Evolutionary conservation across 1,140 invertebrate genomes (phyloP), one percentile per base, ranked within the genome.

Genomic region (Drosophila arizonae): DNA sequence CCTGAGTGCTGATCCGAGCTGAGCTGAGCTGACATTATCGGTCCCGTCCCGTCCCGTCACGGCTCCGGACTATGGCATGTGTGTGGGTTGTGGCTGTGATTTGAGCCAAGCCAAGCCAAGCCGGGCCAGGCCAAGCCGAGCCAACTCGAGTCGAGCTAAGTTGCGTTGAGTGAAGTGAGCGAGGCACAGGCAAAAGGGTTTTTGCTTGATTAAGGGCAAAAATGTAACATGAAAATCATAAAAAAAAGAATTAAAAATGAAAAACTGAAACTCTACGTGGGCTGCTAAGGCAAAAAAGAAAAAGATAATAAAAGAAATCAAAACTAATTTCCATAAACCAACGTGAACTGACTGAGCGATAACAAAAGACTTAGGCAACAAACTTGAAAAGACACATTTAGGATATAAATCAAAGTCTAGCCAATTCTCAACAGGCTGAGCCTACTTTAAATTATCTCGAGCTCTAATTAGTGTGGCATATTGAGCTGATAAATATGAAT

Each of bases 131-230:
- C 41, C 62, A 13, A 21, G 24, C 26, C 24, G 21, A 28, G 46
- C 26, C 52, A 33, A 33, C 6, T 39, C 36, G 36, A 11, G 36
- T 46, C 6, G n/a, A 33, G 55, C 5, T 28, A 6, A 15, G 60
- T 61, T 39, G 60, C 57, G 45, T 64, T 76, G 81, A 84, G 64
- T 81, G 67, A 76, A 82, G 58, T 85, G 68, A 56, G 52, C 30
- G 71, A 86, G 68, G 62, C 61, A 75, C 75, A 71, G 65, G 67
- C 63, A 75, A 71, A 78, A 82, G 76, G 79, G 79, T 72, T 64
- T 71, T 58, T 64, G 72, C 79, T 88, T 87, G 82, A 88, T 87
- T 87, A 87, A 88, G 82, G 84, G 82, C 82, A 88, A 79, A 79
- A 74, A 65, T 66, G 60, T 39, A 60, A 72, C 43, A 66, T 45